Base-by-base conservation (phyloP, 2,797 vertebrate genomes). In the Mycteria americana region DNA sequence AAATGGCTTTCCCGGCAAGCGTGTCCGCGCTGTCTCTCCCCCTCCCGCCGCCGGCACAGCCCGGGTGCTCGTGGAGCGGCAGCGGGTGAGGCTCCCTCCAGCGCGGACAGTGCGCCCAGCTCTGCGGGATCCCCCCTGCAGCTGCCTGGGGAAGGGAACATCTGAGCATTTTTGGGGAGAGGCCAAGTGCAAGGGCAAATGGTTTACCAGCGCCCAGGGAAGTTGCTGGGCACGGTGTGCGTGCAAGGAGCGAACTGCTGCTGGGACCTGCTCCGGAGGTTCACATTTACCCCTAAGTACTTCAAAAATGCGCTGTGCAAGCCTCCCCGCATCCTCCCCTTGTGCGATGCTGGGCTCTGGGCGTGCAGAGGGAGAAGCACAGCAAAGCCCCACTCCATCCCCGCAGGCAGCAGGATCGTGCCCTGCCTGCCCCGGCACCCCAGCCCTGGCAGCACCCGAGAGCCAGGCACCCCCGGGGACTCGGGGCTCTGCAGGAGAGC, bases 1-100 rank as follows among this genome's bases (percentile, higher is more conserved):
- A 11, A 75, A 76, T 30, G 87, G 87, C 63, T 94, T 90, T 41
- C 56, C 25, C 13, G 1, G 2, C 2, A 1, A 79, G 84, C 11
- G 16, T 30, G 41, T 22, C 90, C 24, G 0, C 0, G n/a, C 46
- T 6, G 25, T 45, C 43, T 73, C 84, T 75, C 25, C 53, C 81
- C n/a, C 69, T 78, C 65, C 90, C 0, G 24, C 64, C 0, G 6
- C 63, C 2, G 10, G 81, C 81, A 18, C 51, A 2, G 87, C 27
- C 41, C 2, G 0, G 43, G n/a, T 0, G 6, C 35, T 37, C 7
- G 0, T 0, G 45, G 27, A 11, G 59, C 1, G 3, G 31, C 57
- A 21, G 54, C 0, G 28, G 41, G 19, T 28, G 80, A 33, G 83
- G 33, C 5, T 60, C 41, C 22, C 64, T 30, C 18, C 0, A 0